A percentile compares a stretch with the other conserved stretches of the same genome.
phyloP scores from a whole-genome alignment of 2,113 vertebrate genomes.

The Tupaia chinensis region DNA sequence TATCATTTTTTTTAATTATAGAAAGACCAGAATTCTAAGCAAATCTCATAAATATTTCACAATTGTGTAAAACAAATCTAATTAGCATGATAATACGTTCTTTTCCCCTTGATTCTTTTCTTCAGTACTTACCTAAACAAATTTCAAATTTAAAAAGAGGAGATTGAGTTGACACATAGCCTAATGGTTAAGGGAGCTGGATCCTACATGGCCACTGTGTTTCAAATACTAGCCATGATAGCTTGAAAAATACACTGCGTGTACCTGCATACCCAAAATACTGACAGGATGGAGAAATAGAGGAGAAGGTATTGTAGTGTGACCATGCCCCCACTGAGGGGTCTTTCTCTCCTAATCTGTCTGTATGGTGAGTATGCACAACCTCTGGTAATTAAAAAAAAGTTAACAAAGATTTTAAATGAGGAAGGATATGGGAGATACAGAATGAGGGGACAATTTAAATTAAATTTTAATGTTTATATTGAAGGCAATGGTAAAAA shows the following conservation, averaged over 20 bases:
- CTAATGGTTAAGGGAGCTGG: too few species aligned
- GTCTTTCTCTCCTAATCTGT: too few species aligned
- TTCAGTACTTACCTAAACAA: background rate
- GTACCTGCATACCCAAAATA: too few species aligned
- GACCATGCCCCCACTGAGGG: too few species aligned
- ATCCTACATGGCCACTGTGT: too few species aligned
- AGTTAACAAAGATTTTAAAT: too few species aligned
- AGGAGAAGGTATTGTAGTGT: too few species aligned
- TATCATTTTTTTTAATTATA: background rate
- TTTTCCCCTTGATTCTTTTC: background rate
- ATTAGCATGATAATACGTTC: background rate
- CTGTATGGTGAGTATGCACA: too few species aligned
- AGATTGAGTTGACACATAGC: background rate
- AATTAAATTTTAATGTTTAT: slow-evolving; percentile 13
- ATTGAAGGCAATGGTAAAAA: background rate
- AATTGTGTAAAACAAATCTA: background rate
- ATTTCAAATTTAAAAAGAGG: slow-evolving; percentile 25
- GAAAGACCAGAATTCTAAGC: slow-evolving; percentile 1
- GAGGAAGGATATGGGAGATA: background rate
- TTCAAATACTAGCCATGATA: too few species aligned
- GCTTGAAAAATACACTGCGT: too few species aligned
- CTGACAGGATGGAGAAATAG: too few species aligned
- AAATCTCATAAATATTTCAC: background rate
- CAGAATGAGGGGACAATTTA: background rate
- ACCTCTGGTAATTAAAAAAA: too few species aligned